phyloP scores from a whole-genome alignment of 2,888 invertebrate genomes.

The Saturnia japonica region DNA sequence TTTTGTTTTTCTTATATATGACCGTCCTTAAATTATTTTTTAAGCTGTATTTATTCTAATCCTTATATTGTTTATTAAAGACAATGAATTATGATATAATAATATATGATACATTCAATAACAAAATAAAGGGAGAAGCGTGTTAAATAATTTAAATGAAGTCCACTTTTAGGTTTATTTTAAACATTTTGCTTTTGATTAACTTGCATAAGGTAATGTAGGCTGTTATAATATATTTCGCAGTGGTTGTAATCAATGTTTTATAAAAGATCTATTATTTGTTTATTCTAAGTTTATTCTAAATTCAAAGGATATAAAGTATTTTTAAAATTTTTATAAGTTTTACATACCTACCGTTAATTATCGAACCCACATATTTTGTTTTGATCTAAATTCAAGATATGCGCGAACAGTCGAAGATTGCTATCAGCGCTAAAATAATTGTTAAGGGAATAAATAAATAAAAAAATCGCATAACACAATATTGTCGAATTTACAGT shows the following conservation, averaged over 20 bases:
- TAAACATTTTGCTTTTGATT: neutral
- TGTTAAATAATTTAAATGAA: neutral
- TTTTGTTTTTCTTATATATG: neutral
- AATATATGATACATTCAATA: neutral
- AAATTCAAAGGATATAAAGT: too few species aligned
- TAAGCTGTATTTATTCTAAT: neutral
- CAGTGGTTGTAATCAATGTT: neutral
- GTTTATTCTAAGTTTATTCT: too few species aligned
- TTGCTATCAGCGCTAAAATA: conserved; percentile 41
- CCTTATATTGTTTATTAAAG: neutral
- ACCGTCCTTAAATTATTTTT: neutral
- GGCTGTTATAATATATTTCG: neutral
- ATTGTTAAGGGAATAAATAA: conserved; percentile 42
- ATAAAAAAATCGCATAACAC: conserved; percentile 54
- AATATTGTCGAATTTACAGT: conserved; percentile 44
- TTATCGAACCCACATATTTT: conserved; percentile 13
- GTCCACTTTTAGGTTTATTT: neutral
- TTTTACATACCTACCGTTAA: neutral
- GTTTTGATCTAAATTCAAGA: conserved; percentile 19
- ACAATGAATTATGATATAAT: too few species aligned
- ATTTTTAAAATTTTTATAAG: neutral
- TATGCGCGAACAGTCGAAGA: conserved; percentile 30
- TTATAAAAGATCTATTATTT: neutral
- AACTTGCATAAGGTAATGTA: neutral
- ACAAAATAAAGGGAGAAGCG: neutral